Evolutionary conservation across 2,888 invertebrate genomes (phyloP), one percentile per base, ranked within the genome.

Genomic region (Coelinius sp.): DNA sequence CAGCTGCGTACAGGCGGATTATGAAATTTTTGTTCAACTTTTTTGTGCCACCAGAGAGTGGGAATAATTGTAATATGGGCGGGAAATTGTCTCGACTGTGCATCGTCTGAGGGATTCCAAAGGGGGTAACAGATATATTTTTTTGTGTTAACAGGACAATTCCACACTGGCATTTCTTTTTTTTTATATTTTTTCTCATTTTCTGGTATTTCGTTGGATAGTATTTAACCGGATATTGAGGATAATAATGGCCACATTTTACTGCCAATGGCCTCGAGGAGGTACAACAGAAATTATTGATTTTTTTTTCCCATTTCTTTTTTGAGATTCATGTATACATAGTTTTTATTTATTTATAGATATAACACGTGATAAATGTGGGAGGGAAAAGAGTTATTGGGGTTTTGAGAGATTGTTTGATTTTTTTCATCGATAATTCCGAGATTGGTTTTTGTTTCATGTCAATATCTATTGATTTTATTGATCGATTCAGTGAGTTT

Each of bases 41-140:
- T 68, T 59, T 66, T 44, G 65, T 52, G 72, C 65, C 75, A 70
- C 70, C 46, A 63, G 74, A 74, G 59, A 59, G 59, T 59, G 59
- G 25, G 59, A 53, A 53, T 53, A 22, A 53, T 53, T 27, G 14
- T n/a, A 14, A 56, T 56, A 20, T 20, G 35, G 59, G 35, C 35
- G 59, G 59, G 59, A 59, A 59, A 35, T 59, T 17, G 35, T 59
- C 59, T 27, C 14, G 56, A 56, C 17, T 31, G 17, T 17, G 5
- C 27, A 49, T 22, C 22, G 20, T 8, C 8, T 49, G 24, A 27
- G 22, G n/a, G 6, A n/a, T 7, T 12, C 25, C 22, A 1, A 22
- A 53, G 53, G 53, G 53, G 12, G 38, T 3, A 0, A 3, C 2
- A n/a, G 6, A 3, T 1, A 38, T 38, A n/a, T 38, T 38, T 5